Evolutionary conservation across 2,113 vertebrate species (phyloP).

Genomic region (Hippocampus abdominalis): DNA sequence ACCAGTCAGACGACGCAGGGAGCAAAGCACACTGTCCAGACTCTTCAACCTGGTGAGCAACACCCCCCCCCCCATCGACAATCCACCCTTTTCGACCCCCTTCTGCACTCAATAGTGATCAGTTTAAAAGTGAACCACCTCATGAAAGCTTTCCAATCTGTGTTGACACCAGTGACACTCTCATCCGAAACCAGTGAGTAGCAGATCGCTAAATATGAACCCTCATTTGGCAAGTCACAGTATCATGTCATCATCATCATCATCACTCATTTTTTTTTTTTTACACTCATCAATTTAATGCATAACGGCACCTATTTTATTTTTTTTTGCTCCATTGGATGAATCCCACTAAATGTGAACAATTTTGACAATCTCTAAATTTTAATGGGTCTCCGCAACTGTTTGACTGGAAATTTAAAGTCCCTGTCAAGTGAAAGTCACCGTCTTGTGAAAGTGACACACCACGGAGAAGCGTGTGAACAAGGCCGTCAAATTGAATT

Average conservation of each 20-base stretch:
- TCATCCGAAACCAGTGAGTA: constrained; percentile 60
- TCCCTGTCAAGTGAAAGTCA: not conserved
- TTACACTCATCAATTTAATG: constrained; percentile 15
- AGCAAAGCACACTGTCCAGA: constrained; percentile 75
- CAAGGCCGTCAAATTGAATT: no score
- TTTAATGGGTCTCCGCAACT: not conserved
- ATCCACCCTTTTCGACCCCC: not conserved
- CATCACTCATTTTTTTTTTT: constrained; percentile 15
- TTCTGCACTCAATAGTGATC: not conserved
- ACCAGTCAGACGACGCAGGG: constrained; percentile 68
- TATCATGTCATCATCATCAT: constrained; percentile 26
- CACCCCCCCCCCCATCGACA: not conserved
- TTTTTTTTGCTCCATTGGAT: constrained; percentile 13
- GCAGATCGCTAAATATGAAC: not conserved
- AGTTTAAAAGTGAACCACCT: constrained; percentile 5
- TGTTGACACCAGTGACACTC: constrained; percentile 59
- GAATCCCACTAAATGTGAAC: constrained; percentile 26
- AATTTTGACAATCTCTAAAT: constrained; percentile 43
- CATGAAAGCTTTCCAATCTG: constrained; percentile 35
- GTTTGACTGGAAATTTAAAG: not conserved
- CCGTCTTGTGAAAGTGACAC: not conserved
- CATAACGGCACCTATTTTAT: constrained; percentile 1
- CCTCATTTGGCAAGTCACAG: not conserved
- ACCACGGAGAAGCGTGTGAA: not conserved
- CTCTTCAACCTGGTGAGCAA: constrained; percentile 77